Evolutionary conservation across 2,888 invertebrate genomes (phyloP).

Genomic region (Geophilus truncorum): DNA sequence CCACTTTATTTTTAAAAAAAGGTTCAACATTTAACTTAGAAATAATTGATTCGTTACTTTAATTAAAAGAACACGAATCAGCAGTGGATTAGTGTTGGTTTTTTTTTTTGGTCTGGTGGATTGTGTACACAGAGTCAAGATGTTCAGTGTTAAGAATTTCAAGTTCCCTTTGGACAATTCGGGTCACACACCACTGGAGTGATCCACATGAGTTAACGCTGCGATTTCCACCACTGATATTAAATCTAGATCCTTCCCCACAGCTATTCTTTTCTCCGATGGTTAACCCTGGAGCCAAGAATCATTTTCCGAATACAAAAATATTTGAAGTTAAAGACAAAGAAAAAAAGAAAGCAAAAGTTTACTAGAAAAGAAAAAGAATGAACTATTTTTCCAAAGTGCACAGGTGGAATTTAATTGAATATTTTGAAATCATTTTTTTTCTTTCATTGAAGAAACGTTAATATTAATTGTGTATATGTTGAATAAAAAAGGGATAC

Average conservation of each 20-base stretch:
- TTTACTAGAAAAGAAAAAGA: background rate
- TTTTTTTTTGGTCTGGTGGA: too few relatives aligned
- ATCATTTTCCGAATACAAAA: conserved; percentile 21
- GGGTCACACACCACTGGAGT: conserved; percentile 20
- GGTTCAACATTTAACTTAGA: too few relatives aligned
- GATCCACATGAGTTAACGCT: conserved; percentile 22
- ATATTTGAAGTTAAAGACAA: conserved; percentile 3
- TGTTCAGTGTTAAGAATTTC: conserved; percentile 24
- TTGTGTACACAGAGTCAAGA: background rate
- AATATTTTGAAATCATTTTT: too few relatives aligned
- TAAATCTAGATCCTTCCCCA: conserved; percentile 9
- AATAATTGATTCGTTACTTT: background rate
- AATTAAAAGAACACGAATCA: background rate
- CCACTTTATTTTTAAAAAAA: too few relatives aligned
- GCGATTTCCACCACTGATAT: conserved; percentile 27
- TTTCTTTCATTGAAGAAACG: too few relatives aligned
- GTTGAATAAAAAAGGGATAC: background rate
- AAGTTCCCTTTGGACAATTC: conserved; percentile 22
- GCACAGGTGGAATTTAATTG: too few relatives aligned
- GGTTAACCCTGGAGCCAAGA: background rate
- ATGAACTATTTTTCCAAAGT: background rate
- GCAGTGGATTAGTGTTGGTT: background rate
- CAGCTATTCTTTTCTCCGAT: conserved; percentile 19
- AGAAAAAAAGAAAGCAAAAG: background rate
- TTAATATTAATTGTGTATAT: background rate